Percentiles rank a stretch among this genome's conserved stretches.
phyloP scores from a whole-genome alignment of 2,797 vertebrate genomes.

The Galagoides demidoff region DNA sequence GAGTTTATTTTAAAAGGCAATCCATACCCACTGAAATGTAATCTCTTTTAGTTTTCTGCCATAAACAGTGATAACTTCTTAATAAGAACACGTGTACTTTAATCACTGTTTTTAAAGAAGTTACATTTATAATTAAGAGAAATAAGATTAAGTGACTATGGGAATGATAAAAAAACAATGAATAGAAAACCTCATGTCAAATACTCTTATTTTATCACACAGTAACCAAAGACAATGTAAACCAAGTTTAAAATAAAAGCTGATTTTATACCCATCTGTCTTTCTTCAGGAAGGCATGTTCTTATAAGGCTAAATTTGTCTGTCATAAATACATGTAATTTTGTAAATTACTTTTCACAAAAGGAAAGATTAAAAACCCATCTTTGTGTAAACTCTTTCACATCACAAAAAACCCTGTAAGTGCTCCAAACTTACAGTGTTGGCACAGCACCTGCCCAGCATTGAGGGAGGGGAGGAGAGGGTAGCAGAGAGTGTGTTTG shows the following conservation, averaged over 20 bases:
- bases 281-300: background rate
- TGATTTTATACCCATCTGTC: background rate
- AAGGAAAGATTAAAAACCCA: slow-evolving; percentile 69
- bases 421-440: slow-evolving; percentile 71
- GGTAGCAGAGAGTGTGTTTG: slow-evolving; percentile 79
- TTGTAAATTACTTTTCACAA: slow-evolving; percentile 51
- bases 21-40: background rate
- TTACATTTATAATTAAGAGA: slow-evolving; percentile 49
- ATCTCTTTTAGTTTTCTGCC: background rate
- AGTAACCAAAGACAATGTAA: background rate
- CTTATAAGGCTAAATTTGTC: slow-evolving; percentile 57
- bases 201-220: background rate
- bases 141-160: slow-evolving; percentile 24
- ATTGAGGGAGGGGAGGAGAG: slow-evolving; percentile 68
- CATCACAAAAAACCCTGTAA: slow-evolving; percentile 69
- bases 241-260: slow-evolving; percentile 48
- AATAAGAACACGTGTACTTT: background rate
- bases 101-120: background rate
- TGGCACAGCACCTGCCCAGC: slow-evolving; percentile 73
- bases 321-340: slow-evolving; percentile 21
- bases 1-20: background rate
- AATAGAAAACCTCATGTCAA: slow-evolving; percentile 16
- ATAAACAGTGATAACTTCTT: background rate
- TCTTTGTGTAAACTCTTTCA: slow-evolving; percentile 75
- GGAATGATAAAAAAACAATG: background rate